phyloP scores from a whole-genome alignment of 1,140 invertebrate genomes.

The Propsilocerus akamusi region DNA sequence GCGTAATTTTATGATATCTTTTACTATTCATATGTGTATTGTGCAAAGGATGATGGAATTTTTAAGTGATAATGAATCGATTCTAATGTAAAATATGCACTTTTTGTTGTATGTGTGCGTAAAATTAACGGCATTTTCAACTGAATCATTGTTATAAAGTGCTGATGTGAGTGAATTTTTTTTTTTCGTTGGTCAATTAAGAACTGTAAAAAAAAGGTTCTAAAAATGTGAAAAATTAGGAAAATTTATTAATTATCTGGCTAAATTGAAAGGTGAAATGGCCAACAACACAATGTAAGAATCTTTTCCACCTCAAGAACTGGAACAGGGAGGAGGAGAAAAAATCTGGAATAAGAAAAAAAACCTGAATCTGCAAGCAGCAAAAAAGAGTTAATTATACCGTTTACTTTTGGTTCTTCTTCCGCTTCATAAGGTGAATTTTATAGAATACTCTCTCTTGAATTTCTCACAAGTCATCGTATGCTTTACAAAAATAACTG shows the following conservation, averaged over 20 bases:
- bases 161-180: conserved; percentile 1
- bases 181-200: conserved; percentile 1
- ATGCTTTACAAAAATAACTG: not conserved
- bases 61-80: not conserved
- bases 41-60: not conserved
- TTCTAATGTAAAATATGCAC: not conserved
- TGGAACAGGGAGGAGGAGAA: not conserved
- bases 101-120: not conserved
- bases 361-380: no score
- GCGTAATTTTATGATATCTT: not conserved
- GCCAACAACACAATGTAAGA: no score
- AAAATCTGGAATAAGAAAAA: not conserved
- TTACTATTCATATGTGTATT: not conserved
- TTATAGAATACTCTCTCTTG: not conserved
- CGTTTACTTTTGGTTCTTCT: conserved; percentile 1
- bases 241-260: not conserved
- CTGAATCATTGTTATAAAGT: conserved; percentile 2
- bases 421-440: conserved; percentile 1
- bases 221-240: not conserved
- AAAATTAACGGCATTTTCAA: conserved; percentile 4
- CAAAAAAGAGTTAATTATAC: conserved; percentile 2
- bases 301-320: not conserved
- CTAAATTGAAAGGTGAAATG: not conserved
- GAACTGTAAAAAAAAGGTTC: not conserved
- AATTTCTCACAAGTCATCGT: not conserved